Conservation (phyloP, 2,113 vertebrate genomes). For the Chloropsis cyanopogon region DNA sequence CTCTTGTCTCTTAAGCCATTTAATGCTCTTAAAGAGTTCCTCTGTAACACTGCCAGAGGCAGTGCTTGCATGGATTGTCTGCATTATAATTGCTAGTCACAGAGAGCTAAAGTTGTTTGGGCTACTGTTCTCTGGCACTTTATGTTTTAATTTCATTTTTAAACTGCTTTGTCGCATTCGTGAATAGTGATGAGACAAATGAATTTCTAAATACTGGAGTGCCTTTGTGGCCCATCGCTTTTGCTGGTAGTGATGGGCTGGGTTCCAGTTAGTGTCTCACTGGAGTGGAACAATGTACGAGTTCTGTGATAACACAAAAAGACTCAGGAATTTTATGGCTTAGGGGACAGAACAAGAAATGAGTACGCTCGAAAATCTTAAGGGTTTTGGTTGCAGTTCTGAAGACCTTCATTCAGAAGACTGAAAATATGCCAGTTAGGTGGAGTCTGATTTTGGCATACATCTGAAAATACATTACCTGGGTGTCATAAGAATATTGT, state of each 20-base stretch:
- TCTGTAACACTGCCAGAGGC: neutral
- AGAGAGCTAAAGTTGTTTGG: neutral
- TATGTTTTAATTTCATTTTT: conserved; percentile 5
- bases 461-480: neutral
- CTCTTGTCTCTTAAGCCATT: neutral
- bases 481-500: neutral
- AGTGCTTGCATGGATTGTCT: neutral
- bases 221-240: neutral
- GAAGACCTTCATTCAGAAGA: neutral
- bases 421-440: neutral
- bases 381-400: neutral
- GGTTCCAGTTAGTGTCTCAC: neutral
- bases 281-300: neutral
- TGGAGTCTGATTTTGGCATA: neutral
- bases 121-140: neutral
- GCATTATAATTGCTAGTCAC: neutral
- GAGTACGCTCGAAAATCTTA: accelerated
- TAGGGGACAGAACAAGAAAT: neutral
- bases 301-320: neutral
- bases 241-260: neutral
- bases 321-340: neutral
- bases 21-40: neutral
- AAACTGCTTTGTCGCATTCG: neutral
- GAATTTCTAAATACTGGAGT: neutral
- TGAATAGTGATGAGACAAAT: neutral